phyloP scores from a whole-genome alignment of 2,888 invertebrate species.

The Euzetes globulus region DNA sequence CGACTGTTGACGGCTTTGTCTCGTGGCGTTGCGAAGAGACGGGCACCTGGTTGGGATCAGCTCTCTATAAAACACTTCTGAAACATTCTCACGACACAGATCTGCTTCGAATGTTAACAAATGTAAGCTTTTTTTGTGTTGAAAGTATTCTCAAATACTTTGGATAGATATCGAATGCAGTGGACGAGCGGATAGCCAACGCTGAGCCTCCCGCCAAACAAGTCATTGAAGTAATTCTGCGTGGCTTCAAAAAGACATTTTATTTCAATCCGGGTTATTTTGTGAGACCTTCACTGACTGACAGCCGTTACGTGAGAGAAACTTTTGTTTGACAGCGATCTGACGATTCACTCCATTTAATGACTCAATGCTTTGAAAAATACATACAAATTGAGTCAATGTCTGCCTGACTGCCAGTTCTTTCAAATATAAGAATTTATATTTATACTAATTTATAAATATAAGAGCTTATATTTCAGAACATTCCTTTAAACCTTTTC shows the following conservation, averaged over 20 bases:
- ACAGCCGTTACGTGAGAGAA: too few relatives aligned
- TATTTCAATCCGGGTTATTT: conserved; percentile 41
- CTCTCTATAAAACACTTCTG: conserved; percentile 26
- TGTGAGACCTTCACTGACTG: not conserved
- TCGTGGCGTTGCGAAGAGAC: conserved; percentile 35
- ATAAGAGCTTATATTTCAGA: too few relatives aligned
- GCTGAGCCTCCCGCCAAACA: conserved; percentile 36
- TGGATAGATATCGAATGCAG: conserved; percentile 18
- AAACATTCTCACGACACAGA: conserved; percentile 34
- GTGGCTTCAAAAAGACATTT: conserved; percentile 39
- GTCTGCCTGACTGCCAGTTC: too few relatives aligned
- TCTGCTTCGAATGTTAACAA: conserved; percentile 22
- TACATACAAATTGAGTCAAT: too few relatives aligned
- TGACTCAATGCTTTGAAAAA: too few relatives aligned
- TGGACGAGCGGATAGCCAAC: conserved; percentile 2
- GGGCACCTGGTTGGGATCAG: conserved; percentile 40
- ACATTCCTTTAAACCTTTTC: too few relatives aligned
- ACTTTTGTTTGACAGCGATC: not conserved
- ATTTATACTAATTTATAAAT: too few relatives aligned
- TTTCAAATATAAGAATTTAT: too few relatives aligned
- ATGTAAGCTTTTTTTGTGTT: conserved; percentile 18
- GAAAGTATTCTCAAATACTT: not conserved
- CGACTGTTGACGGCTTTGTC: conserved; percentile 37
- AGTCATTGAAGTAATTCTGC: conserved; percentile 37
- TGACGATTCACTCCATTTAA: not conserved